Conservation (phyloP, 1,140 invertebrate genomes). For the Pararge aegeria region DNA sequence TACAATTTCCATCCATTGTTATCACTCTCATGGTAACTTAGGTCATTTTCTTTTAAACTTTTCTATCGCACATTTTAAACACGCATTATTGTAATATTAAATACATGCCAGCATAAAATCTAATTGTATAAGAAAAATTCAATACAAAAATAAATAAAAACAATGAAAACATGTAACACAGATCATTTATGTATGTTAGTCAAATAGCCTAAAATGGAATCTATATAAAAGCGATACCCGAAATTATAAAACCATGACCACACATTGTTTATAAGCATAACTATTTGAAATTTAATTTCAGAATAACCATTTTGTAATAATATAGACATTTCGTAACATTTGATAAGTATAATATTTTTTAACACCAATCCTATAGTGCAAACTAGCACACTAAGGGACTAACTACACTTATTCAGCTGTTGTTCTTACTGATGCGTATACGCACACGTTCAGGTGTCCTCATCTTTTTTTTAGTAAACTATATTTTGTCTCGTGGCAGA, state of each 20-base stretch:
- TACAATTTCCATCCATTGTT: not conserved
- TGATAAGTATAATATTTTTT: not conserved
- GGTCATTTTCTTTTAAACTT: not conserved
- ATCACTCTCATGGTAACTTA: not conserved
- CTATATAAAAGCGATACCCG: not conserved
- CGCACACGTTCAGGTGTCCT: too few species aligned
- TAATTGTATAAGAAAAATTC: not conserved
- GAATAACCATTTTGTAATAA: not conserved
- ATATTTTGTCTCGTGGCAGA: too few species aligned
- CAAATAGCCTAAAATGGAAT: not conserved
- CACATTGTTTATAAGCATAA: not conserved
- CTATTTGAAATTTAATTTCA: not conserved
- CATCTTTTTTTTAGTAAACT: too few species aligned
- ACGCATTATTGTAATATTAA: not conserved
- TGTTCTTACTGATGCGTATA: too few species aligned
- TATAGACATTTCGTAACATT: not conserved
- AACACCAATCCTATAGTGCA: not conserved
- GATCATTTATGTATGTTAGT: not conserved
- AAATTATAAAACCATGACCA: not conserved
- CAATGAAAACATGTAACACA: not conserved
- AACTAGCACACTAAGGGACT: not conserved
- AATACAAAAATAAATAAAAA: not conserved
- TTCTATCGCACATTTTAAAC: too few species aligned
- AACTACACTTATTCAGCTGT: too few species aligned
- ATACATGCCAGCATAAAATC: not conserved